These are phyloP conservation scores for Nixonia krombeini DNA, from an alignment of 1,140 invertebrate genomes.

Conservation along the genomic window DNA sequence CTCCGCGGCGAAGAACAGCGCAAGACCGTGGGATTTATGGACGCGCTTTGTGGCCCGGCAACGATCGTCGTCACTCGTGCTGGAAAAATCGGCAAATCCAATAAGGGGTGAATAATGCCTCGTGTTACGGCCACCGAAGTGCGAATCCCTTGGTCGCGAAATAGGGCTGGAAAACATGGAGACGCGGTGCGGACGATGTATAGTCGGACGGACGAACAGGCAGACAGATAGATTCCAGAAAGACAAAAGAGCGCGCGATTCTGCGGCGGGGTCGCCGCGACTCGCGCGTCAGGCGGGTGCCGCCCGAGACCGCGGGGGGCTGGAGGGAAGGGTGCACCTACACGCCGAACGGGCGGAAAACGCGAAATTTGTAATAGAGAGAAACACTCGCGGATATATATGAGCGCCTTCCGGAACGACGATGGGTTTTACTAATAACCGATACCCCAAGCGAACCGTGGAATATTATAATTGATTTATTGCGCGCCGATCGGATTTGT, in stretches of 20 bases:
- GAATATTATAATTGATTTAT: constrained; percentile 73
- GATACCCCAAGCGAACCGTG: constrained; percentile 69
- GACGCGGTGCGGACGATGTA: constrained; percentile 41
- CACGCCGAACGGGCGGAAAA: constrained; percentile 51
- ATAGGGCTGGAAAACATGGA: constrained; percentile 43
- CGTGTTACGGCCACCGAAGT: constrained; percentile 46
- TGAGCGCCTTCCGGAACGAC: constrained; percentile 64
- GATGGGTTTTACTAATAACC: constrained; percentile 70
- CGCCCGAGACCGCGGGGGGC: too few relatives aligned
- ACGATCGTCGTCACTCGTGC: constrained; percentile 46
- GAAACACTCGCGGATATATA: constrained; percentile 67
- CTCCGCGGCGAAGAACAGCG: constrained; percentile 41
- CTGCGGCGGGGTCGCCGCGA: too few relatives aligned
- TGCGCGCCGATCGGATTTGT: constrained; percentile 63
- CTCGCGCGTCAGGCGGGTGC: too few relatives aligned
- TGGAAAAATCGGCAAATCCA: constrained; percentile 56
- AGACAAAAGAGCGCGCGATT: constrained; percentile 44
- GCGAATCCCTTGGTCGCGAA: constrained; percentile 45
- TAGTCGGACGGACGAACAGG: constrained; percentile 41
- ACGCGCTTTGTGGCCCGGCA: constrained; percentile 43
- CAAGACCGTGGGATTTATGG: constrained; percentile 48
- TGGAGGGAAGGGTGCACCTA: too few relatives aligned
- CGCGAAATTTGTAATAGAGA: constrained; percentile 67
- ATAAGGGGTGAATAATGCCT: constrained; percentile 57
- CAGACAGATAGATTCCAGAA: constrained; percentile 45